A percentile compares a stretch with the other conserved stretches of the same genome.
These are phyloP conservation scores for Prosopocoilus inquinatus DNA, from an alignment of 2,888 invertebrate genomes.

Conservation along the genomic window DNA sequence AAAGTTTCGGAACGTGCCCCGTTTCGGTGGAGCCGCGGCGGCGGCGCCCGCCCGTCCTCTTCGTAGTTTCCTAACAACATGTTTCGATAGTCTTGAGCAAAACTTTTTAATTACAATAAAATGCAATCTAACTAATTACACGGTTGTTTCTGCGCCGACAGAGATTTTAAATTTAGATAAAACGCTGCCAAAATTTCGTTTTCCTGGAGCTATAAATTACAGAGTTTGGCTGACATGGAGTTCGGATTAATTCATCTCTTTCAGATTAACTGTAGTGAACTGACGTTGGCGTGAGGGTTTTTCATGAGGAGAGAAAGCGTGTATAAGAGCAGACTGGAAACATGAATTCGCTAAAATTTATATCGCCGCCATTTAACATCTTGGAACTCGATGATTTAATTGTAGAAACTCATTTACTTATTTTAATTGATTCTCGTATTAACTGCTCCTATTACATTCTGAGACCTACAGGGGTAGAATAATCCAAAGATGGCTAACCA, in stretches of 20 bases:
- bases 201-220: conserved; percentile 50
- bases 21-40: neutral
- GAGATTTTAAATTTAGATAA: conserved; percentile 54
- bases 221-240: conserved; percentile 49
- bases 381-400: too few relatives aligned
- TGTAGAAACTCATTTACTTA: too few relatives aligned
- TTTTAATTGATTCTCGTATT: too few relatives aligned
- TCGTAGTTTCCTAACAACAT: conserved; percentile 4
- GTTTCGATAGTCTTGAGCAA: conserved; percentile 21
- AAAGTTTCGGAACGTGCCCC: conserved; percentile 10
- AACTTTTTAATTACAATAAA: conserved; percentile 51
- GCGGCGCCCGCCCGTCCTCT: neutral
- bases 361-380: conserved; percentile 8
- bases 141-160: conserved; percentile 42
- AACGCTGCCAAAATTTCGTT: conserved; percentile 53
- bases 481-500: too few relatives aligned
- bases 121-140: conserved; percentile 50
- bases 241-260: conserved; percentile 54
- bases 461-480: too few relatives aligned
- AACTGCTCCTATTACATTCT: too few relatives aligned
- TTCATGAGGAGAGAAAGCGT: conserved; percentile 22
- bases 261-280: conserved; percentile 47
- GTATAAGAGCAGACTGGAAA: conserved; percentile 20
- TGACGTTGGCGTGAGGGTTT: conserved; percentile 45
- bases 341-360: conserved; percentile 24